Base-by-base conservation (phyloP, 2,113 vertebrate species). In the Epinephelus fuscoguttatus region DNA sequence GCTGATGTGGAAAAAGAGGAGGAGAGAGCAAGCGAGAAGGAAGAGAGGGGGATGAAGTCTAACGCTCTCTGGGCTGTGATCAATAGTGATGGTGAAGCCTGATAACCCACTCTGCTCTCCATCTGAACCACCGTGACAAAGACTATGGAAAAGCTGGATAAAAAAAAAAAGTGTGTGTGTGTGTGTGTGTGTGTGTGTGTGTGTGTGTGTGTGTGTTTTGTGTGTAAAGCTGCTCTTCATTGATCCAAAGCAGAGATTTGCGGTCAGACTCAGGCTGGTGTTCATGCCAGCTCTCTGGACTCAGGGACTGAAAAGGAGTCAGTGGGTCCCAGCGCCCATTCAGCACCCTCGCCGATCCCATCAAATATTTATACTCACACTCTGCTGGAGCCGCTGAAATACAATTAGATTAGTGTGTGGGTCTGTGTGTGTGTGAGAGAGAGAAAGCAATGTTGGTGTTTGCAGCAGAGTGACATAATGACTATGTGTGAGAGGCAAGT, bases 331-430 rank as follows among this genome's bases (percentile, higher is more conserved):
- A 82, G 77, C 68, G 55, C 25, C 74, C 13, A 18, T 60, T 62
- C 78, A 56, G 68, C 71, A 76, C 78, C 57, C 66, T 75, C 30
- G 7, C 68, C 63, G 73, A 70, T 72, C 59, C 59, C 73, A 87
- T 92, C 80, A 91, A 91, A 91, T 91, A 90, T 92, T 91, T 88
- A 89, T 85, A 74, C 76, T 85, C 68, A 75, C 78, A 88, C 77
- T 79, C 84, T 59, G 67, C 40, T 53, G 70, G 84, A 85, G 82
- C 69, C 15, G 12, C 81, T 72, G 79, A 75, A 82, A 87, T 75
- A 79, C 81, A 88, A 80, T 85, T 81, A 68, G 84, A 89, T 72
- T 33, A 42, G 49, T 56, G 75, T 67, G 82, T 73, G 45, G 4
- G 63, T 33, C 8, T 76, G 60, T 62, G 17, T 6, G 71, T 77